Percentiles rank a stretch among this genome's conserved stretches.
Evolutionary conservation across 1,140 invertebrate genomes (phyloP).

Genomic region (Sinella curviseta): DNA sequence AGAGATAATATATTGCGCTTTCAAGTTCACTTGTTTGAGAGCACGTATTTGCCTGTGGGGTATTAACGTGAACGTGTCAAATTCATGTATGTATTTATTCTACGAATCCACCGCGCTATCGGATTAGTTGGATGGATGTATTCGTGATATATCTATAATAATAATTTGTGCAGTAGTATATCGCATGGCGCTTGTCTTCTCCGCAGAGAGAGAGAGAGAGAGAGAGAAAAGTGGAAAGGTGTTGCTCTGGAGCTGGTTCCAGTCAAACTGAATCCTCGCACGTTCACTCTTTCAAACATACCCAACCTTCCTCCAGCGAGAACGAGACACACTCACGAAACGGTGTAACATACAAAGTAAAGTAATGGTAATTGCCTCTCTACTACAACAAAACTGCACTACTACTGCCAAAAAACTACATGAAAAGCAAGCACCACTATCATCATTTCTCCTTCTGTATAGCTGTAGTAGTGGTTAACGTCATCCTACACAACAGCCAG

Average conservation of each 20-base stretch:
- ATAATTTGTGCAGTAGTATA: no score
- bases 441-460: no score
- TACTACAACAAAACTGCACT: background rate
- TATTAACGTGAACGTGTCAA: no score
- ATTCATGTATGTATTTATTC: no score
- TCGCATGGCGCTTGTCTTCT: background rate
- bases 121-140: no score
- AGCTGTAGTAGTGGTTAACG: background rate
- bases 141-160: no score
- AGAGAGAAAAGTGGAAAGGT: constrained; percentile 1
- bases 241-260: constrained; percentile 1
- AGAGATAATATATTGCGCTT: no score
- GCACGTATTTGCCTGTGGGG: no score
- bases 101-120: no score
- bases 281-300: background rate
- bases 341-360: background rate
- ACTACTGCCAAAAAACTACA: background rate
- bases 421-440: no score
- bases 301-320: background rate
- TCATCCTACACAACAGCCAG: background rate
- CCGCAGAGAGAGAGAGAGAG: background rate
- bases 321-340: no score
- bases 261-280: background rate
- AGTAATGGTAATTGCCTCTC: background rate
- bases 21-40: no score